A percentile compares a stretch with the other conserved stretches of the same genome.
Conservation (phyloP, 2,113 vertebrate genomes). For the Corvus cornix region DNA sequence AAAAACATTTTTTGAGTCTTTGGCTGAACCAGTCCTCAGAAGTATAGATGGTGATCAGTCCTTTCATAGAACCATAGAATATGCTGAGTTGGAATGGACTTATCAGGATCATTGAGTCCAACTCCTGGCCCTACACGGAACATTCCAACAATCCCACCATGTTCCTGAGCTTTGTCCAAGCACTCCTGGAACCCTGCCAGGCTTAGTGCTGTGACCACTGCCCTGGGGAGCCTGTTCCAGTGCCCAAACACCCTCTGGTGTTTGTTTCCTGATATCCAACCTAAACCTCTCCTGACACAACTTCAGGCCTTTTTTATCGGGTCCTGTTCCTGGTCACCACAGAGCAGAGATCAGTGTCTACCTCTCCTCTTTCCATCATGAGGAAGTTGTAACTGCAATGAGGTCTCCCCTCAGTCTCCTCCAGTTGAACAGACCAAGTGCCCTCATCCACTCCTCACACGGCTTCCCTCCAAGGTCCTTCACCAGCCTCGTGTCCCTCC, state of each 20-base stretch:
- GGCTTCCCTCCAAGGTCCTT: accelerated
- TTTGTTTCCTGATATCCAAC: neutral
- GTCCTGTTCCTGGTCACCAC: neutral
- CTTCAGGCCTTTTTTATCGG: accelerated
- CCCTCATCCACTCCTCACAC: accelerated
- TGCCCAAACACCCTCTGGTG: accelerated
- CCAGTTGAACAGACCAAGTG: neutral
- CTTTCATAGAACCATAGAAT: neutral
- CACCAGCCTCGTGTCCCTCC: accelerated
- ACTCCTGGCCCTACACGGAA: neutral
- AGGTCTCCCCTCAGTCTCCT: neutral
- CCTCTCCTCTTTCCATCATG: accelerated
- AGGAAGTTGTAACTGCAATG: accelerated
- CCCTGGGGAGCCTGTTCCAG: neutral
- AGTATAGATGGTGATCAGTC: neutral
- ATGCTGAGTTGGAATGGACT: accelerated
- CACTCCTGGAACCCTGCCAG: no score
- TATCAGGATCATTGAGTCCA: neutral
- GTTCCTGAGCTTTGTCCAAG: neutral
- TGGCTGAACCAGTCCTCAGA: neutral
- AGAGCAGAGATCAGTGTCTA: neutral
- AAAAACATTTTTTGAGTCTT: neutral
- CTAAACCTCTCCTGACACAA: neutral
- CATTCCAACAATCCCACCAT: neutral
- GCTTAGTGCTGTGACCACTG: neutral